Base-by-base conservation (phyloP, 2,888 invertebrate species). In the Dasysyrphus albostriatus region DNA sequence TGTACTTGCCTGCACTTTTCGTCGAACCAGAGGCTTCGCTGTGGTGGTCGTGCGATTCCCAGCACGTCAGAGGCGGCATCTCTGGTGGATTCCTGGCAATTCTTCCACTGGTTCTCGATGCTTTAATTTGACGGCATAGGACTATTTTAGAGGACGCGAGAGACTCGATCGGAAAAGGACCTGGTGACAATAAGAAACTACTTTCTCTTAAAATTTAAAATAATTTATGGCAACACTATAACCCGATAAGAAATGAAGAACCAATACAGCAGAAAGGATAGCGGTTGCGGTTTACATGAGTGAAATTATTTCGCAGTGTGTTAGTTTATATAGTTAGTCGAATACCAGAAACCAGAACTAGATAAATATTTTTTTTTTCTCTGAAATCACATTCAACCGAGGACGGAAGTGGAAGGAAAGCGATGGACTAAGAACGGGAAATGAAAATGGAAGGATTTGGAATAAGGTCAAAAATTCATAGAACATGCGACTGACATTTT, bases 381-480 rank as follows among this genome's bases (percentile, higher is more conserved):
- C 4, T 32, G 14, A 1, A 8, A 8, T 4, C 7, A 3, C 3
- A 9, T n/a, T 29, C 7, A 2, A 16, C 3, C 3, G 24, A 24
- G 24, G 8, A 56, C 6, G 14, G 12, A 34, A 59, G 1, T 4
- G 12, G 8, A 7, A 34, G n/a, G 8, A 61, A 19, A 4, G 44
- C 9, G 1, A 58, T 5, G 58, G 61, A 24, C 59, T 39, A 7
- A 42, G 49, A 16, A 37, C 14, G 12, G 12, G 12, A 37, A 42
- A 32, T 6, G 8, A 32, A 8, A 54, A 12, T 12, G 12, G 12
- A 39, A 37, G 8, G 8, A 7, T 16, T n/a, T 10, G 8, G 44
- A 83, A 83, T 59, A 77, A 73, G 67, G 77, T 83, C 77, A 83
- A 32, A 77, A 83, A 77, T 77, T 77, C 59, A 83, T 83, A 59